Evolutionary conservation across 2,797 vertebrate species (phyloP), one percentile per base, ranked within the genome.

Genomic region (Alfaro cultratus): DNA sequence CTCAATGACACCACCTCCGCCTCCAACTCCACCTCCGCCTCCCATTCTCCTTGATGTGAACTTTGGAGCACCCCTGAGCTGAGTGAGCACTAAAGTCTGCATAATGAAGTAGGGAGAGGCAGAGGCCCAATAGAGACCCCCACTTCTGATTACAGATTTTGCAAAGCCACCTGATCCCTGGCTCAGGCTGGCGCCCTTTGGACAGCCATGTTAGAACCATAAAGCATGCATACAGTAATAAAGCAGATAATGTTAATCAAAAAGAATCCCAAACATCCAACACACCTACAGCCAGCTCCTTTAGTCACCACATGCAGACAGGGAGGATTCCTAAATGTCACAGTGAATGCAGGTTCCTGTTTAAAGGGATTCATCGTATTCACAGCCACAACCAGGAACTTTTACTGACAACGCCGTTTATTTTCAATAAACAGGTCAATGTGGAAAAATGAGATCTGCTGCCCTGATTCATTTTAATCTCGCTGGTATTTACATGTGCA

Each of bases 251-350:
- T 72, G 85, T 85, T 80, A 91, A 89, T 62, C 1, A 34, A 70
- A 82, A 92, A 72, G 86, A 90, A 92, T 92, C 16, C 73, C 79
- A 92, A 88, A 51, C 84, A 93, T 90, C 18, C 78, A 89, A 71
- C 74, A 86, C 70, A 23, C 80, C 85, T 82, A 10, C 2, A 47
- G 29, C 29, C 45, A 73, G 29, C 47, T 49, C 10, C 16, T 8
- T 71, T 45, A 45, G 41, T 74, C 21, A 73, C 4, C 16, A 15
- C 4, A 74, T 53, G 47, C 73, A 53, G 73, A 74, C 46, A 74
- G 34, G 41, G 26, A 71, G n/a, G 41, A n/a, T 70, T 62, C 23
- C 64, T 13, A 53, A 53, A 53, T 23, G 34, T 21, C 62, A 39
- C 62, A 39, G 62, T 9, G 18, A 67, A 36, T 41, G 64, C 26